Evolutionary conservation across 2,888 invertebrate species (phyloP), one percentile per base, ranked within the genome.

Genomic region (Ceraclea dissimilis): DNA sequence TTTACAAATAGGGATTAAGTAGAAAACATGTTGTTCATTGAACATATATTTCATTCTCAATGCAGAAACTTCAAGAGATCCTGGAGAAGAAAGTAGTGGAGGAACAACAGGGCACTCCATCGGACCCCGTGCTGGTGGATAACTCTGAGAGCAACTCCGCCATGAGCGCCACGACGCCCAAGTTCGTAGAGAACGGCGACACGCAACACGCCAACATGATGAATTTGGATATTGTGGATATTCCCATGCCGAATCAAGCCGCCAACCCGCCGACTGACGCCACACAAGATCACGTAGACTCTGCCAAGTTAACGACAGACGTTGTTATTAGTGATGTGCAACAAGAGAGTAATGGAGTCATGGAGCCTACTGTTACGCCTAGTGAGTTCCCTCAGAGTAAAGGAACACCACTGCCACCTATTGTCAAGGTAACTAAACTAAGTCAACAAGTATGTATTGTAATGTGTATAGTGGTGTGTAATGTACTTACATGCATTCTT

Each of bases 51-150:
- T 43, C 51, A 51, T 47, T 57, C 50, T 52, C 43, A 52, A 19
- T n/a, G n/a, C 64, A 83, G 71, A 87, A 85, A 69, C 69, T 87
- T 13, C 82, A 84, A 67, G 83, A 83, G 66, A 82, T 86, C 50
- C 73, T 86, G 51, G 85, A 85, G 62, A 84, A 84, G 58, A 81
- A 83, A 64, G 80, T 80, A 62, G 83, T 83, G 57, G 76, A 77
- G 64, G 76, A 77, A 4, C 51, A 58, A 19, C 33, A 26, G 5
- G 31, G 61, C 72, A 0, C 68, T 17, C 26, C 49, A 6, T 17
- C 11, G 49, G 47, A n/a, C 6, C 18, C 47, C 47, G 26, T 17
- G 31, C 46, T 13, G 18, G 17, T 62, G 0, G 75, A 76, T 51
- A 76, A 74, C 58, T 67, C 65, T 0, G 62, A 57, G 51, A 57